These are phyloP conservation scores for Rhineura floridana DNA, from an alignment of 2,113 vertebrate genomes.

Conservation along the genomic window DNA sequence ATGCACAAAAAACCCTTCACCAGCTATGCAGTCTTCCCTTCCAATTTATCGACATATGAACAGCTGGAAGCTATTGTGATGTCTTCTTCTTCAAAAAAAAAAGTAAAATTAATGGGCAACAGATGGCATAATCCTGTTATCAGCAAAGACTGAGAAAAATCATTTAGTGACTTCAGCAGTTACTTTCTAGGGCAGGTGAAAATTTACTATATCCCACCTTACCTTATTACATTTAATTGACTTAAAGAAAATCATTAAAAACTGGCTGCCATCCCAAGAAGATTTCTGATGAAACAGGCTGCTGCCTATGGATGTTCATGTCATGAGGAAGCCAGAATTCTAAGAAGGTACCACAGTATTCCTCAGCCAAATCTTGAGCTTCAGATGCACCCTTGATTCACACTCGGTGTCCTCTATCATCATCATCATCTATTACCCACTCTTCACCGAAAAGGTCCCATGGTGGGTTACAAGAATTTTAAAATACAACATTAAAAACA, in stretches of 20 bases:
- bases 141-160: constrained; percentile 22
- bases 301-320: not conserved
- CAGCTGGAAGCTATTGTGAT: constrained; percentile 6
- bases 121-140: constrained; percentile 43
- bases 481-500: too few relatives aligned
- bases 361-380: not conserved
- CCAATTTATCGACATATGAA: not conserved
- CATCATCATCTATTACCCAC: too few relatives aligned
- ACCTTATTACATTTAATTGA: not conserved
- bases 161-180: constrained; percentile 23
- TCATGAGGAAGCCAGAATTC: not conserved
- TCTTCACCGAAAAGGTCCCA: too few relatives aligned
- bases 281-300: not conserved
- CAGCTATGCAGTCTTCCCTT: rapidly evolving
- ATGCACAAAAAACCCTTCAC: not conserved
- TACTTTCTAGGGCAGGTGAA: constrained; percentile 28
- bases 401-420: not conserved
- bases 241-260: not conserved
- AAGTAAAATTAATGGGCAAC: constrained; percentile 6
- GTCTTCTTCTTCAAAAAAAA: not conserved
- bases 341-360: not conserved
- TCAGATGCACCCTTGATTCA: not conserved
- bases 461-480: too few relatives aligned
- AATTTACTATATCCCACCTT: constrained; percentile 4
- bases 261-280: not conserved